Evolutionary conservation across 2,888 invertebrate genomes (phyloP).

Genomic region (Linnaemya tessellans): DNA sequence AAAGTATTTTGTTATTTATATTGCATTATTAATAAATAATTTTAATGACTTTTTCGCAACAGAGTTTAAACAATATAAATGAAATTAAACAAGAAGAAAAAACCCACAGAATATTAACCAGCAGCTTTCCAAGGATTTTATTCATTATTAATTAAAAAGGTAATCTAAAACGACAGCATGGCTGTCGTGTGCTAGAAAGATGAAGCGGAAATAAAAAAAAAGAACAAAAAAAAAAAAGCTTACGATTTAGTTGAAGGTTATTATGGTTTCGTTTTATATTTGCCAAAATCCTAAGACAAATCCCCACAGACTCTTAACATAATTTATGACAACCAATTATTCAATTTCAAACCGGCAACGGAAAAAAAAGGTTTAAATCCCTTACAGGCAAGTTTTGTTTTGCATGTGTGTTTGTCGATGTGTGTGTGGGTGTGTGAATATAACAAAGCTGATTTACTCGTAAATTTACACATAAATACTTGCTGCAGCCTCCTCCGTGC

Average conservation of each 20-base stretch:
- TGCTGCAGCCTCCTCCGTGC: no score
- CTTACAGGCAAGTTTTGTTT: constrained; percentile 31
- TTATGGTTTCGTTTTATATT: constrained; percentile 12
- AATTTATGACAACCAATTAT: constrained; percentile 70
- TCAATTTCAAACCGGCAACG: constrained; percentile 42
- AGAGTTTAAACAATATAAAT: constrained; percentile 12
- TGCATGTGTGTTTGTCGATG: no score
- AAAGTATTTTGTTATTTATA: neutral
- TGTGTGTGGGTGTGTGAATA: neutral
- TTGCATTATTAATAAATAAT: constrained; percentile 48
- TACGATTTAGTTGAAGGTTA: constrained; percentile 34
- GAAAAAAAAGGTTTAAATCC: constrained; percentile 37
- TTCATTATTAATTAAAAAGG: constrained; percentile 40
- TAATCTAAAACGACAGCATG: neutral
- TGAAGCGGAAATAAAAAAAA: neutral
- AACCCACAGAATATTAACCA: neutral
- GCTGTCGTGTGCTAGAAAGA: neutral
- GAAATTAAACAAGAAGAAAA: neutral
- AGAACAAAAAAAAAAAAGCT: no score
- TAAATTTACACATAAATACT: neutral
- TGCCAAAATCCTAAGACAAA: constrained; percentile 33
- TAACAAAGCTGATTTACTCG: neutral
- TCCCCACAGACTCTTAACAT: constrained; percentile 48
- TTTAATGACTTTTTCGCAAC: constrained; percentile 23
- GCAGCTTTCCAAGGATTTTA: constrained; percentile 24